Conservation (phyloP, 2,888 invertebrate genomes). For the Leptothorax acervorum region DNA sequence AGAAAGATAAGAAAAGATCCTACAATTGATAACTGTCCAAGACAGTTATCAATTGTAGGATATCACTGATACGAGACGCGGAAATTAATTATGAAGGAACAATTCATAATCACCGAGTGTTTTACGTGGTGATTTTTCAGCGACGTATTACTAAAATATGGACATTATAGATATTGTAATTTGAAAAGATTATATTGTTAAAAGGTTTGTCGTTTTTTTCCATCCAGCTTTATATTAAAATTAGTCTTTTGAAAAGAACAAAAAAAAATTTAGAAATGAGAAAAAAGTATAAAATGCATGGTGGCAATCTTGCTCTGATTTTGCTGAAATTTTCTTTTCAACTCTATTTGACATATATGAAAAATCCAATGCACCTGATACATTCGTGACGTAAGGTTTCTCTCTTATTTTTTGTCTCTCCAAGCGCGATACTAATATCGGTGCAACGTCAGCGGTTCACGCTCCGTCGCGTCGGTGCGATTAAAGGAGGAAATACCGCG, state of each 20-base stretch:
- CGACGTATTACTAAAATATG: neutral
- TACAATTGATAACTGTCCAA: neutral
- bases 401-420: neutral
- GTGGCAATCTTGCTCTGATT: neutral
- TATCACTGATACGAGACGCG: neutral
- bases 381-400: neutral
- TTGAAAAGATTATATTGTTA: neutral
- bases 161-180: neutral
- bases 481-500: neutral
- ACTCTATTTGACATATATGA: neutral
- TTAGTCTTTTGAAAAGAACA: neutral
- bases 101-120: neutral
- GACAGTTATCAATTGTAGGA: neutral
- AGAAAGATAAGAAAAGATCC: no score
- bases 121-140: neutral
- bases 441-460: neutral
- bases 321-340: neutral
- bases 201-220: neutral
- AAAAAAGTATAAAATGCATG: neutral
- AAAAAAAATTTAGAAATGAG: neutral
- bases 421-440: neutral
- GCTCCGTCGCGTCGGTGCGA: neutral
- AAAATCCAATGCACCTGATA: neutral
- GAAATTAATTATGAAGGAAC: neutral
- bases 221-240: neutral